Evolutionary conservation across 2,113 vertebrate species (phyloP), one percentile per base, ranked within the genome.

Genomic region (Podarcis cretensis): DNA sequence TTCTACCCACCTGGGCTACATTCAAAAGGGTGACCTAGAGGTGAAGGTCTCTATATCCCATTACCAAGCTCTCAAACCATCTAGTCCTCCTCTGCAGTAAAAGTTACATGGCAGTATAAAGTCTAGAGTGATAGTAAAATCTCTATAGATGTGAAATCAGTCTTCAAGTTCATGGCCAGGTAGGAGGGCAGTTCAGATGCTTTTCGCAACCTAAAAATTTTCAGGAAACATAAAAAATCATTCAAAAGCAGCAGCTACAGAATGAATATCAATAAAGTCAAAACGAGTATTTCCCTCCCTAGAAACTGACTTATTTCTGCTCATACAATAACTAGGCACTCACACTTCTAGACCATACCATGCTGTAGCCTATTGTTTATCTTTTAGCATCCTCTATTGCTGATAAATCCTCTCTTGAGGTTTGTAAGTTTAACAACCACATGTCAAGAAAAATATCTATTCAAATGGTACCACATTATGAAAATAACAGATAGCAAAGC

Each of bases 21-120:
- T 94, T 94, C 91, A 91, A 75, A 90, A 91, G 69, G 82, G 30
- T 94, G 91, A 96, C 95, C 94, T 92, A 90, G 63, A 94, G 95
- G 94, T 94, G 93, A 96, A 95, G 93, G 95, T 95, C 92, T 93
- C 92, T 69, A 84, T 59, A 93, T 95, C 79, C 93, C 92, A 96
- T 96, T 95, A 95, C 57, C 59, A 93, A 84, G 88, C 54, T 83
- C 83, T 88, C 81, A 87, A 91, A 89, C 84, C 93, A 91, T 90
- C 94, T 90, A 84, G 81, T 68, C 89, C 37, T 89, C 48, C 91
- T 37, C 0, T 40, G 30, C 16, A 85, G 78, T 69, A 88, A 91
- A 92, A 76, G 83, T 89, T 89, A 91, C 86, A 69, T 81, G 1
- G 2, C 83, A 89, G 69, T 83, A 91, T 27, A 76, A 92, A 95